Evolutionary conservation across 2,888 invertebrate genomes (phyloP).

Genomic region (Ochlodes sylvanus): DNA sequence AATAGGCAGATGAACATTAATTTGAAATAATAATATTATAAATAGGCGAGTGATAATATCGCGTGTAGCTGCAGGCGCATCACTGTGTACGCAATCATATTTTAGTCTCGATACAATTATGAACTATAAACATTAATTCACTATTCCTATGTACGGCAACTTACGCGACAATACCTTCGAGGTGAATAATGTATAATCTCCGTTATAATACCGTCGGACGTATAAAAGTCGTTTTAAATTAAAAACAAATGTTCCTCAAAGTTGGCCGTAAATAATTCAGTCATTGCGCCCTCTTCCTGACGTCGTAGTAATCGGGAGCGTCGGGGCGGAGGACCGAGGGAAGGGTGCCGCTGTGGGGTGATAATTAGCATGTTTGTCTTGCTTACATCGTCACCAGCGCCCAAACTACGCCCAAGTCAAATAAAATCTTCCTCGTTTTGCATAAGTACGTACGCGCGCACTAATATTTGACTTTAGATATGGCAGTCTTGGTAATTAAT

Average conservation of each 20-base stretch:
- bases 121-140: conserved; percentile 57
- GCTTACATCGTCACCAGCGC: conserved; percentile 79
- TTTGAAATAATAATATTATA: too few species aligned
- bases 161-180: conserved; percentile 52
- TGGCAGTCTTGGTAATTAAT: conserved; percentile 72
- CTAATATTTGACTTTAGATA: conserved; percentile 71
- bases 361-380: conserved; percentile 84
- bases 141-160: conserved; percentile 52
- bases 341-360: conserved; percentile 53
- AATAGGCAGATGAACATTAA: too few species aligned
- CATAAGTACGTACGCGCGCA: conserved; percentile 69
- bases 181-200: conserved; percentile 58
- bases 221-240: conserved; percentile 62
- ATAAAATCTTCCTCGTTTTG: conserved; percentile 81
- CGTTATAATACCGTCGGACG: conserved; percentile 55
- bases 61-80: too few species aligned
- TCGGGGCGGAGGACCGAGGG: conserved; percentile 43
- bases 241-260: conserved; percentile 72
- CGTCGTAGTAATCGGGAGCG: conserved; percentile 55
- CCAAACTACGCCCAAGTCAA: conserved; percentile 82
- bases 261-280: conserved; percentile 70
- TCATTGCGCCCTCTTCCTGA: conserved; percentile 51
- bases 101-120: conserved; percentile 51
- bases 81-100: conserved; percentile 44
- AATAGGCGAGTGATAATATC: too few species aligned